Evolutionary conservation across 2,113 vertebrate genomes (phyloP), one percentile per base, ranked within the genome.

Genomic region (Indri indri): DNA sequence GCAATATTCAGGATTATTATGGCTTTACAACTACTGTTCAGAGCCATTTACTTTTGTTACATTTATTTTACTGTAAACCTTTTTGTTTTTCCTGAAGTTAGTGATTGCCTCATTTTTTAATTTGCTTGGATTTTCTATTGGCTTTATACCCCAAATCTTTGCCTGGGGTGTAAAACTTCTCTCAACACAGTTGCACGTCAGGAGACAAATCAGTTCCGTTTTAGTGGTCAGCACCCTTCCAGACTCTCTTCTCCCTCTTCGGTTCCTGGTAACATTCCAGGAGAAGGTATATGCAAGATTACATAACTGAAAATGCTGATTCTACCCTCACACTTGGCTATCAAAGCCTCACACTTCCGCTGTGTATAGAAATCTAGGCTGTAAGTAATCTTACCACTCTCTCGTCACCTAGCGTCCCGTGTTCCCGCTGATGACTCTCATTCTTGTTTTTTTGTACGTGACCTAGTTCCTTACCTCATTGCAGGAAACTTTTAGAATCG

Each of bases 31-130:
- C 20, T 88, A 25, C 27, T 34, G 23, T 74, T 71, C 42, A n/a
- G 57, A 90, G 42, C 9, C 22, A 18, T 65, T 80, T 80, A n/a
- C n/a, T 89, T 88, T 70, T 25, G 47, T 80, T 85, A 27, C 1
- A 14, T 66, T 82, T 42, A 82, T 90, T 90, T 86, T 54, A 50
- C 61, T 68, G 45, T 42, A 65, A 65, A 83, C 18, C 13, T 85
- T 89, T 71, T 27, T 27, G 30, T 54, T 87, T 94, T 86, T 63
- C n/a, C 37, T 13, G n/a, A 71, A 91, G 86, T 91, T 94, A 86
- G 11, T 20, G 14, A 54, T 79, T 47, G 47, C 47, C 12, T 77
- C 4, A 8, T 77, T 70, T 80, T 70, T 83, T 40, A 37, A 79
- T 73, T 65, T 85, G 8, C 18, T 54, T 45, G 22, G 22, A 47